phyloP scores from a whole-genome alignment of 2,888 invertebrate species.

The Cremastinae sp. region DNA sequence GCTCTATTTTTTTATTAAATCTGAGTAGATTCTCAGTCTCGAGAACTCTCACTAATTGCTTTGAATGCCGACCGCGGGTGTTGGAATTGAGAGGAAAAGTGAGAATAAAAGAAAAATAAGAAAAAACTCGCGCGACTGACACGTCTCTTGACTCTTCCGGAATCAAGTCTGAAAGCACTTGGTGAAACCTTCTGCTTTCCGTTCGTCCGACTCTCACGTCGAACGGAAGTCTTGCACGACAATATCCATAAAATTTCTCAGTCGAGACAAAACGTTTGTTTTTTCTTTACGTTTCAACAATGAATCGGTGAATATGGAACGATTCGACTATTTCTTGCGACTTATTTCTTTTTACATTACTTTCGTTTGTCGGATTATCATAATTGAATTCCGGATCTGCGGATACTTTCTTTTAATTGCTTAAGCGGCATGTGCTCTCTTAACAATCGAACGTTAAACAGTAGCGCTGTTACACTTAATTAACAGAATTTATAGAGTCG shows the following conservation, averaged over 20 bases:
- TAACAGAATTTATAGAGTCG: no score
- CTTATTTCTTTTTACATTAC: slow-evolving; percentile 32
- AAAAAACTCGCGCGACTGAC: slow-evolving; percentile 19
- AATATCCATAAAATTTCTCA: slow-evolving; percentile 39
- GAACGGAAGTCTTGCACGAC: slow-evolving; percentile 15
- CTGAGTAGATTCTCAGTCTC: slow-evolving; percentile 27
- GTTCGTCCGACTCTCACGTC: background rate
- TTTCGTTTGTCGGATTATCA: slow-evolving; percentile 12
- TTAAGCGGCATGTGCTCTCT: background rate
- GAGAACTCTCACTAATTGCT: slow-evolving; percentile 43
- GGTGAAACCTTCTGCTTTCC: slow-evolving; percentile 17
- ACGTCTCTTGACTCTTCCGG: slow-evolving; percentile 23
- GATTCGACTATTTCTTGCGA: slow-evolving; percentile 35
- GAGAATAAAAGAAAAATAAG: slow-evolving; percentile 3
- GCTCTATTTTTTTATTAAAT: slow-evolving; percentile 19
- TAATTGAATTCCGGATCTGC: background rate
- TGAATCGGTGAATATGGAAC: slow-evolving; percentile 59
- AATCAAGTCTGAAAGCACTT: slow-evolving; percentile 40
- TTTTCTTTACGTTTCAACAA: slow-evolving; percentile 42
- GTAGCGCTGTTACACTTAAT: background rate
- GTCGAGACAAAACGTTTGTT: slow-evolving; percentile 28
- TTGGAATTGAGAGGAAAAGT: background rate
- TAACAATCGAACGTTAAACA: background rate
- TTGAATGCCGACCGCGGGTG: slow-evolving; percentile 15
- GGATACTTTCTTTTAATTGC: background rate